A percentile compares a stretch with the other conserved stretches of the same genome.
phyloP scores from a whole-genome alignment of 2,888 invertebrate species.

The Platynereis dumerilii region DNA sequence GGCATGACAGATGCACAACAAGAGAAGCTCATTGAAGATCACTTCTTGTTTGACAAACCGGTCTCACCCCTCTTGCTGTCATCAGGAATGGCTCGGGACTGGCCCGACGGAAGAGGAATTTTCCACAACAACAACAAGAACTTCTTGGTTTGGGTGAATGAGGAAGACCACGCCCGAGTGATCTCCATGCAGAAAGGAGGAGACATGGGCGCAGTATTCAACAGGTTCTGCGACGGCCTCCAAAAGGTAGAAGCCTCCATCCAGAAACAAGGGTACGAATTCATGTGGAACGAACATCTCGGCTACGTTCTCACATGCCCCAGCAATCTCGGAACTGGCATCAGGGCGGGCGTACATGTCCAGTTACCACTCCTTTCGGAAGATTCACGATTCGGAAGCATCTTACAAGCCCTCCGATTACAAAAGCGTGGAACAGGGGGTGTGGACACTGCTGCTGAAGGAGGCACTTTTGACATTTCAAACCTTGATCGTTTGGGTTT shows the following conservation, averaged over 20 bases:
- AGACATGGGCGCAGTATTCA: conserved; percentile 47
- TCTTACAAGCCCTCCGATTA: conserved; percentile 27
- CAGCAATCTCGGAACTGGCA: conserved; percentile 66
- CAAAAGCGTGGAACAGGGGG: conserved; percentile 40
- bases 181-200: conserved; percentile 73
- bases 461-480: conserved; percentile 55
- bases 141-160: conserved; percentile 88
- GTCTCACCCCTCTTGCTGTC: conserved; percentile 26
- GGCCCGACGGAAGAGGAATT: conserved; percentile 69
- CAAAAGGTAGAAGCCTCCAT: conserved; percentile 67
- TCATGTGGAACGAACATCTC: conserved; percentile 36
- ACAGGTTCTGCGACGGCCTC: conserved; percentile 28
- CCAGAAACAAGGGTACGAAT: conserved; percentile 69
- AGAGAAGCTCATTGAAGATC: conserved; percentile 33
- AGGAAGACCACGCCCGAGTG: conserved; percentile 87
- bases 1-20: conserved; percentile 29
- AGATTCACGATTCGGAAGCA: conserved; percentile 16
- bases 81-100: conserved; percentile 34
- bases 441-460: conserved; percentile 31
- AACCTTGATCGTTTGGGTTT: conserved; percentile 54
- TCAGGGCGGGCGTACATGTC: conserved; percentile 96
- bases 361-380: conserved; percentile 72
- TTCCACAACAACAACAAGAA: conserved; percentile 76
- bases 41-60: conserved; percentile 36
- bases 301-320: conserved; percentile 38